phyloP scores from a whole-genome alignment of 2,888 invertebrate genomes.

The Tiliacea citrago region DNA sequence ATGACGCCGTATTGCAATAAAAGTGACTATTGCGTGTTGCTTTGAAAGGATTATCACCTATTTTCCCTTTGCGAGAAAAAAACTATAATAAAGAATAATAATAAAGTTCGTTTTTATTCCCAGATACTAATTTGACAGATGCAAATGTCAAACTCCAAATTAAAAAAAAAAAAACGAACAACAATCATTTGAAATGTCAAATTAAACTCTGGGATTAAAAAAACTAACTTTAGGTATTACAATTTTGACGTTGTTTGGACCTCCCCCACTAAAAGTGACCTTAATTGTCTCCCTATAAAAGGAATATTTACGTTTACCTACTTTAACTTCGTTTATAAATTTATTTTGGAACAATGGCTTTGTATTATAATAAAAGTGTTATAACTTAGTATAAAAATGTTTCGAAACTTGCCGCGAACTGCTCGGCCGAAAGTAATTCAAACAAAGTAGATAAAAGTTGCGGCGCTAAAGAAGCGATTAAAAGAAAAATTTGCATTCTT shows the following conservation, averaged over 20 bases:
- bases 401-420: conserved; percentile 81
- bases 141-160: no score
- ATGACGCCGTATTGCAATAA: neutral
- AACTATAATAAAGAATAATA: neutral
- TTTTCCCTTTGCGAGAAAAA: neutral
- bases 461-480: conserved; percentile 88
- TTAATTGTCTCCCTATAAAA: neutral
- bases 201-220: no score
- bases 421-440: conserved; percentile 87
- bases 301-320: conserved; percentile 32
- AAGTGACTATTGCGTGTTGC: neutral
- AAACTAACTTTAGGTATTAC: no score
- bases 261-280: neutral
- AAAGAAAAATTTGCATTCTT: conserved; percentile 90
- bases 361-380: conserved; percentile 73
- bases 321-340: conserved; percentile 53
- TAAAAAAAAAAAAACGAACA: no score
- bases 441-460: conserved; percentile 90
- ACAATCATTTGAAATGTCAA: no score
- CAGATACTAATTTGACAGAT: no score
- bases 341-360: conserved; percentile 70
- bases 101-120: no score
- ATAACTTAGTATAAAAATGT: conserved; percentile 79
- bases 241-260: neutral
- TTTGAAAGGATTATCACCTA: neutral